Base-by-base conservation (phyloP, 53 echinoderm and acorn worm genomes). In the Holothuria scabra region DNA sequence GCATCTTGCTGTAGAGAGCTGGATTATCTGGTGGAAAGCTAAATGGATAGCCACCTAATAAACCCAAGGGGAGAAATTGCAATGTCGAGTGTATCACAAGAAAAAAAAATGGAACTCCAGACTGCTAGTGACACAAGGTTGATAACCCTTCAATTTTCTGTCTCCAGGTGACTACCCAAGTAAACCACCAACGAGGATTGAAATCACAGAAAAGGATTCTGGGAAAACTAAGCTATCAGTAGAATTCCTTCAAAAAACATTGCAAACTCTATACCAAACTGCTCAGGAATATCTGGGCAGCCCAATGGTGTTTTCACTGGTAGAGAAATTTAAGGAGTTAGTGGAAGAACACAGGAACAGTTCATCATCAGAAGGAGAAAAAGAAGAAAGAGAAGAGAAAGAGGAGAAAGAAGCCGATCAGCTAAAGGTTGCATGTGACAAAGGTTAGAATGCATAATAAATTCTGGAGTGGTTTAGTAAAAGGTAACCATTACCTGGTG, bases 261-360 rank as follows among this genome's bases (percentile, higher is more conserved):
- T 91, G 46, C 85, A 81, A n/a, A 19, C 46, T 28, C 56, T 96
- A 52, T 93, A 93, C 56, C 69, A 88, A 74, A 29, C 64, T 4
- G 91, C 93, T 56, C 67, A 76, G 59, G 87, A 96, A 44, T 79
- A 60, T 60, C 57, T 52, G 20, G 92, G 93, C 35, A 83, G 70
- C 19, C 87, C 93, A 12, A 74, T 91, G 85, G 81, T 93, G 32
- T 88, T 78, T 60, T 33, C 82, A 2, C 61, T 96, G 62, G 74
- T 96, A 18, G 93, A 93, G 61, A 49, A 32, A 28, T 93, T 91
- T 49, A 90, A 86, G 64, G 88, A 91, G 25, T 84, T 83, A 83
- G 67, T 90, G 30, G 81, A 65, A 28, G 84, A 76, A 26, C 69
- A 38, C 0, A 85, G 46, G 18, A 49, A 31, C 16, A 46, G 30